Evolutionary conservation across 2,797 vertebrate genomes (phyloP).

Genomic region (Arctocebus calabarensis): DNA sequence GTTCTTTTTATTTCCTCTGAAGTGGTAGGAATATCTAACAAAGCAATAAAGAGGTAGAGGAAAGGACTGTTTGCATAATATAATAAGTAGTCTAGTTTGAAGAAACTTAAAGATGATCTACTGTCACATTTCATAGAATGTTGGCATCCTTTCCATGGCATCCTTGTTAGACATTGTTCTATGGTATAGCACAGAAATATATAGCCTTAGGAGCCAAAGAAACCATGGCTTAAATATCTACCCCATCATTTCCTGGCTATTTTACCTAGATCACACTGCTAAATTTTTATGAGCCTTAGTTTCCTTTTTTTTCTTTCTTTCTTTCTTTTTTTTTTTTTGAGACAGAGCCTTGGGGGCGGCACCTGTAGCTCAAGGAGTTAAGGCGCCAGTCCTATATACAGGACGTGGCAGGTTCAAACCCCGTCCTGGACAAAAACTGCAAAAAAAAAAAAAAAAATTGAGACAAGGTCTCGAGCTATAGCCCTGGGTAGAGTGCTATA

Average conservation of each 20-base stretch:
- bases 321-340: too few relatives aligned
- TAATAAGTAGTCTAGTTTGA: not conserved
- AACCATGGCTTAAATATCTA: not conserved
- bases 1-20: conserved; percentile 61
- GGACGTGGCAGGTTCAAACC: too few relatives aligned
- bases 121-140: not conserved
- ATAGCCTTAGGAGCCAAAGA: not conserved
- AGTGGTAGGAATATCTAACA: not conserved
- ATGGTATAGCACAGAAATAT: not conserved
- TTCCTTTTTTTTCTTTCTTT: not conserved
- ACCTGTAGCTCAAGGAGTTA: too few relatives aligned
- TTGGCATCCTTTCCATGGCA: not conserved
- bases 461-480: too few relatives aligned
- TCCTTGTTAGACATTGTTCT: not conserved
- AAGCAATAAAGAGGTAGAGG: not conserved
- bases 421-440: too few relatives aligned
- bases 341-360: too few relatives aligned
- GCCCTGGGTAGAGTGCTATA: too few relatives aligned
- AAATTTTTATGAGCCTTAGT: conserved; percentile 6
- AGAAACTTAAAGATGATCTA: not conserved
- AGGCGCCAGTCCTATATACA: too few relatives aligned
- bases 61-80: not conserved
- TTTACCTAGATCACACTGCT: not conserved
- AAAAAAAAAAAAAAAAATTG: too few relatives aligned
- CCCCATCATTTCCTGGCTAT: not conserved